Evolutionary conservation across 2,888 invertebrate species (phyloP), one percentile per base, ranked within the genome.

Genomic region (Metopia argyrocephala): DNA sequence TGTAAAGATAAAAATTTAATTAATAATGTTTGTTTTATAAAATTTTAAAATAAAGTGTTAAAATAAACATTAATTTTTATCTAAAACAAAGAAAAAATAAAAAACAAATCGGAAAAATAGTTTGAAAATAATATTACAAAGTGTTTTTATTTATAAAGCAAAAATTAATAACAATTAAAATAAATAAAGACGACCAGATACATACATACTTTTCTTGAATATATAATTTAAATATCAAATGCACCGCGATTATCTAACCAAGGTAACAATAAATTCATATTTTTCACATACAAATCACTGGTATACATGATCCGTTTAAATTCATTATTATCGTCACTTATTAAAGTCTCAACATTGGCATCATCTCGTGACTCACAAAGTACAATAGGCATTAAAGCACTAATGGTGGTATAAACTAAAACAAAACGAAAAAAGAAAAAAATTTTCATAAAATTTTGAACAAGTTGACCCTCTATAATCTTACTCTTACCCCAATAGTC

Each of bases 401-500:
- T 83, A 0, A 84, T 65, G 0, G 86, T 78, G 0, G 84, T 79
- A 7, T 85, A 83, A 46, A 84, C 89, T 89, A 23, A 5, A 75
- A 54, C 6, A 2, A 15, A 46, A 50, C 45, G 2, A 61, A 5
- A n/a, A n/a, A n/a, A n/a, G n/a, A n/a, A n/a, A n/a, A n/a, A n/a
- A 15, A 45, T 20, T 5, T 62, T 31, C 57, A 5, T 6, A 5
- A 46, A 57, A 3, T 21, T 21, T 23, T 20, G 5, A n/a, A n/a
- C n/a, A n/a, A n/a, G n/a, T n/a, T n/a, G n/a, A n/a, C n/a, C n/a
- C n/a, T n/a, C n/a, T n/a, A n/a, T n/a, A n/a, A n/a, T n/a, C n/a
- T n/a, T n/a, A n/a, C n/a, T n/a, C 84, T 81, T 70, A 89, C 89
- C 85, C 87, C 87, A 89, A 64, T 87, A 86, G 2, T 85, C 85